These are phyloP conservation scores for Lottia gigantea DNA, from an alignment of 2,888 invertebrate species.

Conservation along the genomic window DNA sequence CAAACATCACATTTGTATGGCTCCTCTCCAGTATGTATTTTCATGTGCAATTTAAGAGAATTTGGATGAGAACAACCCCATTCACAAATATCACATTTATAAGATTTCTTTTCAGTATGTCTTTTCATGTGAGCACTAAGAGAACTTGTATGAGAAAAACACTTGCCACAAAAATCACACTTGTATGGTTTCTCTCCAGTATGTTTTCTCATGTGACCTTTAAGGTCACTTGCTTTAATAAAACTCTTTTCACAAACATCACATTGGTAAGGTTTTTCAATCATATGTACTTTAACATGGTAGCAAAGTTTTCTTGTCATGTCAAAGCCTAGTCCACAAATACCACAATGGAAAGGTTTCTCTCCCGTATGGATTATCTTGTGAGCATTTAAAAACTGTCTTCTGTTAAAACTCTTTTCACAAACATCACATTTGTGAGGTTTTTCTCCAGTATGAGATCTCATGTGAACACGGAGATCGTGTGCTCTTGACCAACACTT, in stretches of 20 bases:
- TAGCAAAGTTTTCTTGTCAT: neutral
- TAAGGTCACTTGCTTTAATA: neutral
- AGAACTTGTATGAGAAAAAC: neutral
- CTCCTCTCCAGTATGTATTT: neutral
- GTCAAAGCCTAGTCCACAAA: neutral
- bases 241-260: neutral
- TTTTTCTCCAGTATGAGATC: neutral
- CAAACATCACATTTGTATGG: conserved; percentile 4
- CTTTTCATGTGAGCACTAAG: neutral
- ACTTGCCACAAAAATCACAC: neutral
- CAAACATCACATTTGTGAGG: neutral
- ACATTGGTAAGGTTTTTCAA: neutral
- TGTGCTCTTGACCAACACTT: too few species aligned
- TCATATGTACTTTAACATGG: neutral
- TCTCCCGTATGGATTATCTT: neutral
- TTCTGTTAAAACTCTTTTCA: neutral
- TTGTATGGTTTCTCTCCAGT: neutral
- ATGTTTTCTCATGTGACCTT: neutral
- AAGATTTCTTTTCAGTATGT: neutral
- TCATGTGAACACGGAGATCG: too few species aligned
- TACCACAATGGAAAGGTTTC: neutral
- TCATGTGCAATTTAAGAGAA: neutral
- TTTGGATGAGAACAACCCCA: neutral
- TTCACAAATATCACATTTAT: conserved; percentile 6
- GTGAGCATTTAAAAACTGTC: neutral